Base-by-base conservation (phyloP, 2,888 invertebrate species). In the Lepeophtheirus nordmannii region DNA sequence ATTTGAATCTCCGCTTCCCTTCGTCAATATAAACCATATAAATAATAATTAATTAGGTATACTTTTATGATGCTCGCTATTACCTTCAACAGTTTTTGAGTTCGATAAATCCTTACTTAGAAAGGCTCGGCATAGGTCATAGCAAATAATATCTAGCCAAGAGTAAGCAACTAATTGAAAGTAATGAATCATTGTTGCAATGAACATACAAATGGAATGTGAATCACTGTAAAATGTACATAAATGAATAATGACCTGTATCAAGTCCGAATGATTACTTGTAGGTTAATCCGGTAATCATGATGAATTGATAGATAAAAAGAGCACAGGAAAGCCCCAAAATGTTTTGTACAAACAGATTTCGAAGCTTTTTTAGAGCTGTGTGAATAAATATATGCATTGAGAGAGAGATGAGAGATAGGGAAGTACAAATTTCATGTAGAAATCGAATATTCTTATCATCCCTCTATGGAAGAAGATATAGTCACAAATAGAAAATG, bases 141-240 rank as follows among this genome's bases (percentile, higher is more conserved):
- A 63, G 14, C 20, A 22, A 11, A 63, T 40, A 22, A 63, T 37
- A 23, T 46, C 53, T 22, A 63, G n/a, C 63, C 63, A 63, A 37
- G 30, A 56, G n/a, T 22, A 41, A 23, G 63, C 46, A 14, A 56
- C 63, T 23, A 63, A 30, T 17, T 22, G 53, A n/a, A 63, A 56
- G 63, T 53, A 63, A 30, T 63, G 63, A 1, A 63, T 20, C 14
- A 14, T 46, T 20, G 53, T 63, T 30, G 63, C 46, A 37, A 22
- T 63, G 53, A 56, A 46, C n/a, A 63, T 56, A 53, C 63, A 63
- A 14, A 63, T 63, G 14, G 63, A 63, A 56, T 63, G 63, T 8
- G 63, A 63, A 56, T 20, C 10, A n/a, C 53, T 46, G 53, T 30
- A 46, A 46, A 17, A 46, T 30, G 30, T 30, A 30, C 3, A 7